Evolutionary conservation across 2,113 vertebrate species (phyloP).

Genomic region (Mola mola): DNA sequence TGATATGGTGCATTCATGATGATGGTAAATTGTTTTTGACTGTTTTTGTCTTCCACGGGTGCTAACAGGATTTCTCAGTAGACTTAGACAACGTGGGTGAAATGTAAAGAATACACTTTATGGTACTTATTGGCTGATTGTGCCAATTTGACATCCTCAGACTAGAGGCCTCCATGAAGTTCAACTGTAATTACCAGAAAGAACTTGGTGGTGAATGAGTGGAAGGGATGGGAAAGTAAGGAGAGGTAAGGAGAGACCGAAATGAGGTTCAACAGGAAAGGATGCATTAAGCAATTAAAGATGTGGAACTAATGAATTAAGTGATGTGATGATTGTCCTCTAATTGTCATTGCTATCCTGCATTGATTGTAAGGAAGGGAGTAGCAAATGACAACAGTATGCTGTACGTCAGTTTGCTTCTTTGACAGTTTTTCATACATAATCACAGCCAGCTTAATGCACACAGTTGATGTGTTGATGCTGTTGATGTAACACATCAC

Average conservation of each 20-base stretch:
- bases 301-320: slow-evolving; percentile 83
- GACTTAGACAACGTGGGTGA: slow-evolving; percentile 4
- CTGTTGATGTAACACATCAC: slow-evolving; percentile 41
- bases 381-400: slow-evolving; percentile 54
- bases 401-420: slow-evolving; percentile 83
- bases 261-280: slow-evolving; percentile 78
- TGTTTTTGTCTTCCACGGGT: background rate
- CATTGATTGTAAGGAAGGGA: slow-evolving; percentile 85
- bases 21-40: background rate
- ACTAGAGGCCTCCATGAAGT: slow-evolving; percentile 56
- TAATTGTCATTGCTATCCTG: slow-evolving; percentile 89
- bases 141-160: slow-evolving; percentile 38
- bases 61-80: slow-evolving; percentile 14
- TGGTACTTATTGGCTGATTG: slow-evolving; percentile 41
- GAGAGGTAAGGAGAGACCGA: slow-evolving; percentile 43
- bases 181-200: slow-evolving; percentile 74
- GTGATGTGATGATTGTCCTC: slow-evolving; percentile 81
- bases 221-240: slow-evolving; percentile 62
- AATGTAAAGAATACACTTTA: slow-evolving; percentile 27
- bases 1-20: no score
- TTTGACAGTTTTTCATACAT: slow-evolving; percentile 70
- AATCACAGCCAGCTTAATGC: slow-evolving; percentile 39
- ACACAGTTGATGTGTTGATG: slow-evolving; percentile 29
- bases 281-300: slow-evolving; percentile 93
- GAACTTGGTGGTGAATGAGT: slow-evolving; percentile 60